Conservation (phyloP, 2,113 vertebrate genomes). For the Psilopogon haemacephalus region DNA sequence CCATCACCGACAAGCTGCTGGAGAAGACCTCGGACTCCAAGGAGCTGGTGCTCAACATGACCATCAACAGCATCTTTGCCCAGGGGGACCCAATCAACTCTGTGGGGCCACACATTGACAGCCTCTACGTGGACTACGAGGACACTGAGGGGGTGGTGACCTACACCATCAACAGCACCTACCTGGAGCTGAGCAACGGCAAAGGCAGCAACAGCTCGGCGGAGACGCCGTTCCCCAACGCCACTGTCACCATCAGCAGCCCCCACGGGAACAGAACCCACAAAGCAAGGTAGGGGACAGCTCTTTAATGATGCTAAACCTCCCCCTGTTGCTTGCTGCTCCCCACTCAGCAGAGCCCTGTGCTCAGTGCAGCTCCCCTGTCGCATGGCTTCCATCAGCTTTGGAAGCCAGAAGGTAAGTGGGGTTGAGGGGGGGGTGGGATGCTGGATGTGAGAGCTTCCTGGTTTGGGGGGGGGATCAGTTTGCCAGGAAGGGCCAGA, state of each 20-base stretch:
- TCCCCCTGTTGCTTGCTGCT: background rate
- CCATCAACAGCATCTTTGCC: slow-evolving; percentile 83
- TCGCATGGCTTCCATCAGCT: background rate
- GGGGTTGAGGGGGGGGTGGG: slow-evolving; percentile 7
- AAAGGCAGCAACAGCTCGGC: slow-evolving; percentile 79
- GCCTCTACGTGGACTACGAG: slow-evolving; percentile 78
- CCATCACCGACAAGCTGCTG: slow-evolving; percentile 84
- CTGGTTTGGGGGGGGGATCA: background rate
- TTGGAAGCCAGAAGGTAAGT: slow-evolving; percentile 55
- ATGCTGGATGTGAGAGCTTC: background rate
- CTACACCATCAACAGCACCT: slow-evolving; percentile 78
- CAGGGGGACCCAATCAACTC: slow-evolving; percentile 74
- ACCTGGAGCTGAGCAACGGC: slow-evolving; percentile 82
- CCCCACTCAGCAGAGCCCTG: background rate
- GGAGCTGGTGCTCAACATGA: slow-evolving; percentile 83
- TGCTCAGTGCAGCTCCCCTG: background rate
- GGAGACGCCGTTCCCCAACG: slow-evolving; percentile 77
- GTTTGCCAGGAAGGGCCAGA: background rate
- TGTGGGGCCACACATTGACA: slow-evolving; percentile 60
- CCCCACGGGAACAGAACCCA: slow-evolving; percentile 80
- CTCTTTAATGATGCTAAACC: background rate
- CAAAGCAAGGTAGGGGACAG: slow-evolving; percentile 85
- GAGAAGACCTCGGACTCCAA: slow-evolving; percentile 72
- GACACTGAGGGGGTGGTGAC: slow-evolving; percentile 59
- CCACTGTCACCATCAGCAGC: slow-evolving; percentile 72